Base-by-base conservation (phyloP, 2,888 invertebrate species). In the Cecidostiba fungosa region DNA sequence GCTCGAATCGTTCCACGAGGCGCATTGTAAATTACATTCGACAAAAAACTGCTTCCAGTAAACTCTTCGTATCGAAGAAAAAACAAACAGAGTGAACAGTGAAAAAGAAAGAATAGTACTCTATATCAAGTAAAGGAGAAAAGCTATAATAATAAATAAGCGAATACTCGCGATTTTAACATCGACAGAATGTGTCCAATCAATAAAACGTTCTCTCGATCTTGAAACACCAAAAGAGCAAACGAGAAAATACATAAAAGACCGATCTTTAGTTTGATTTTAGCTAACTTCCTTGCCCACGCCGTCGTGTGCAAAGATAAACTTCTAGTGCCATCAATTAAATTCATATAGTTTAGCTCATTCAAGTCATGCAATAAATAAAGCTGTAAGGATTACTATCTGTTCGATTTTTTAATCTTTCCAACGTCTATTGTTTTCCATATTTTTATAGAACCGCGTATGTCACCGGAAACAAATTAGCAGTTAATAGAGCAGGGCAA, bases 51-150 rank as follows among this genome's bases (percentile, higher is more conserved):
- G 72, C 85, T 72, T 81, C 36, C 43, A 59, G 47, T 77, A 32
- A 77, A 47, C 62, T 86, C 85, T 86, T 86, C 82, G 85, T 80
- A 86, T 86, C 85, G 82, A 86, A 86, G 81, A 82, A 70, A 77
- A 81, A 43, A 39, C 19, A 81, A 43, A 39, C 19, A 10, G 72
- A 39, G 50, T n/a, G 8, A 80, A 77, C 29, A 77, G 5, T 74
- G 29, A 36, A 69, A 62, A 79, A 26, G 47, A 59, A 79, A 54
- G 26, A 39, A 59, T 32, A 6, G 29, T 3, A 23, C 6, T 62
- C n/a, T 62, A 14, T 66, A 43, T 74, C 47, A 26, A 54, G 80
- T 6, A 43, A 8, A 73, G 1, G 50, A 36, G n/a, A 29, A 16
- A 66, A 66, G 66, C 26, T 29, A 26, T 29, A 23, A 8, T n/a